phyloP scores from a whole-genome alignment of 2,797 vertebrate genomes.

The Capromys pilorides region DNA sequence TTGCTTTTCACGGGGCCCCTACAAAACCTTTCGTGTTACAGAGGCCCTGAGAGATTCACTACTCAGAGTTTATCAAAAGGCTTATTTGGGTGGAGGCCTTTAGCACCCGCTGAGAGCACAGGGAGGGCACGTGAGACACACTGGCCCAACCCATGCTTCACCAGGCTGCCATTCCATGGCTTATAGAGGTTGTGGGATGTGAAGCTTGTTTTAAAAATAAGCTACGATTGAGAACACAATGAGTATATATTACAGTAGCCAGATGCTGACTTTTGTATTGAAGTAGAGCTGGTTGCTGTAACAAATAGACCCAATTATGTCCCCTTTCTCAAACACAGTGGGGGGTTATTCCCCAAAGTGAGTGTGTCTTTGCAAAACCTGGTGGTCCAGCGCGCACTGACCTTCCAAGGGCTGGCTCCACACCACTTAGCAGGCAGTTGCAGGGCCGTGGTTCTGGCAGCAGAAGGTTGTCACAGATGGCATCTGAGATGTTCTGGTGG shows the following conservation, averaged over 20 bases:
- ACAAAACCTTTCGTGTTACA: background rate
- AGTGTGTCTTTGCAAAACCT: background rate
- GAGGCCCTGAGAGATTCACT: background rate
- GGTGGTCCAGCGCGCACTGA: background rate
- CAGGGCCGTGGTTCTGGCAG: background rate
- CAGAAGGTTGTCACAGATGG: background rate
- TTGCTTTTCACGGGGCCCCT: background rate
- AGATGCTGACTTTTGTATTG: background rate
- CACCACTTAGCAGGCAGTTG: background rate
- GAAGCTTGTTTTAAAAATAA: background rate
- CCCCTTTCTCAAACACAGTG: fast-evolving
- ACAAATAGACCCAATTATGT: background rate
- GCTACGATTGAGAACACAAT: background rate
- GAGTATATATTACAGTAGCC: background rate
- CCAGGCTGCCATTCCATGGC: background rate
- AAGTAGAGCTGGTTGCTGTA: background rate
- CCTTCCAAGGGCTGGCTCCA: background rate
- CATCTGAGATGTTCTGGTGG: background rate
- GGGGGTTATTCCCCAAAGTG: background rate
- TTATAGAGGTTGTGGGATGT: background rate
- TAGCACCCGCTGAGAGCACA: background rate
- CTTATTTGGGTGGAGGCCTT: background rate
- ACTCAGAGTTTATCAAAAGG: background rate
- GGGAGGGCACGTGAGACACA: background rate
- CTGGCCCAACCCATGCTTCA: background rate